Conservation (phyloP, 1,140 invertebrate genomes). For the Lutraria rhynchaena region DNA sequence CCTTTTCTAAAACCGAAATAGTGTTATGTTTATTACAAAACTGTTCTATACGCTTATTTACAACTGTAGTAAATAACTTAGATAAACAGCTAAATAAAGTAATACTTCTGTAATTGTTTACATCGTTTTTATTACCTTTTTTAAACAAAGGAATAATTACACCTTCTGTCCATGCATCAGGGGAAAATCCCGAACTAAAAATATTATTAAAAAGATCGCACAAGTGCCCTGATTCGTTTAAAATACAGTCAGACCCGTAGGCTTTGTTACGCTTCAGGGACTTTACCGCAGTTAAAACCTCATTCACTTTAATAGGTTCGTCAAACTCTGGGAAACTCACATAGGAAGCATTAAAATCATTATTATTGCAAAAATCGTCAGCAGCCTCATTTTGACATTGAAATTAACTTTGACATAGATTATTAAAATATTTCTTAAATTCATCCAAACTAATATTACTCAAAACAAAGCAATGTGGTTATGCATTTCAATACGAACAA, state of each 20-base stretch:
- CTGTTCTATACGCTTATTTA: slow-evolving; percentile 26
- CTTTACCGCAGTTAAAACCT: neutral
- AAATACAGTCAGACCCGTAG: neutral
- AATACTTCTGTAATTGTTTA: slow-evolving; percentile 33
- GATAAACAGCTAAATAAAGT: slow-evolving; percentile 18
- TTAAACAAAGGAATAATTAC: too few relatives aligned
- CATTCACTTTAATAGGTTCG: neutral
- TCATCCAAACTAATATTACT: neutral
- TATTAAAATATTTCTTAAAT: neutral
- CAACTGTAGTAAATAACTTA: slow-evolving; percentile 12
- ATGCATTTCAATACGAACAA: too few relatives aligned
- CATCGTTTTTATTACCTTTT: too few relatives aligned
- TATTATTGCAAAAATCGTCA: neutral
- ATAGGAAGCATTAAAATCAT: slow-evolving; percentile 14
- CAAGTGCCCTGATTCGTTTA: slow-evolving; percentile 1
- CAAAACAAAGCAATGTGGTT: too few relatives aligned
- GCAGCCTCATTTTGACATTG: neutral
- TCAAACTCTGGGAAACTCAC: too few relatives aligned
- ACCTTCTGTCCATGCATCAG: too few relatives aligned
- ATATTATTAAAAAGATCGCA: slow-evolving; percentile 38
- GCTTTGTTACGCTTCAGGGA: neutral
- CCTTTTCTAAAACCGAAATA: too few relatives aligned
- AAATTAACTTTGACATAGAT: neutral
- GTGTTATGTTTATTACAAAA: too few relatives aligned
- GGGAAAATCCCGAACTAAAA: slow-evolving; percentile 11